phyloP scores from a whole-genome alignment of 2,113 vertebrate species.

The Corydoras maculifer region DNA sequence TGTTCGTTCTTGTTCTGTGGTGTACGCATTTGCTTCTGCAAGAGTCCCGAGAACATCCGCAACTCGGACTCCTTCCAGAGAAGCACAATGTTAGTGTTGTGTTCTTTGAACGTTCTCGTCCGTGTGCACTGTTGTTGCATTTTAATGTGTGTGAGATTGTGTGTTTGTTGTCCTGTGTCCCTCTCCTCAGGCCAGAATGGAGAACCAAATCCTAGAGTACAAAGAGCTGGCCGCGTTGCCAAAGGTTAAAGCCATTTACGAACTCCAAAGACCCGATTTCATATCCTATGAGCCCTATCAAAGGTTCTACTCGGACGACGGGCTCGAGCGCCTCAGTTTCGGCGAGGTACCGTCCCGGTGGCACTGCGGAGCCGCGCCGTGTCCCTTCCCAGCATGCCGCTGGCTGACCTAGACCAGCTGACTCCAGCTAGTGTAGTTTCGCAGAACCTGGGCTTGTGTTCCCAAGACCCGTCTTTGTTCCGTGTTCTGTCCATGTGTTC shows the following conservation, averaged over 20 bases:
- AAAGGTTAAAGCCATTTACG: slow-evolving; percentile 98
- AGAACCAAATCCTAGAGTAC: slow-evolving; percentile 98
- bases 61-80: too few species aligned
- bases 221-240: slow-evolving; percentile 98
- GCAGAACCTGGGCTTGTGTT: slow-evolving; percentile 23
- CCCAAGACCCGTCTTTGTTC: slow-evolving; percentile 6
- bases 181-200: slow-evolving; percentile 92
- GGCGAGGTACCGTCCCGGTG: slow-evolving; percentile 81
- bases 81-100: background rate
- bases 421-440: slow-evolving; percentile 23
- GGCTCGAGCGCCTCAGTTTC: slow-evolving; percentile 93
- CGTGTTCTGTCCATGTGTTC: background rate
- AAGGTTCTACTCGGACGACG: slow-evolving; percentile 93
- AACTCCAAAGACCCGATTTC: slow-evolving; percentile 94
- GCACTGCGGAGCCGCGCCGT: slow-evolving; percentile 23
- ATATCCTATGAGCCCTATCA: slow-evolving; percentile 91
- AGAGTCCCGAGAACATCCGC: too few species aligned
- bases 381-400: slow-evolving; percentile 34
- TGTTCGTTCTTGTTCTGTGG: too few species aligned
- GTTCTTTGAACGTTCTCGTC: slow-evolving; percentile 2
- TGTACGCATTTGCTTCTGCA: too few species aligned
- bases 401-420: slow-evolving; percentile 12
- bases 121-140: slow-evolving; percentile 36
- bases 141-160: slow-evolving; percentile 47
- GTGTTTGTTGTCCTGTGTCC: slow-evolving; percentile 46